These are phyloP conservation scores for Melanerpes aurifrons DNA, from an alignment of 2,113 vertebrate species.

Conservation along the genomic window DNA sequence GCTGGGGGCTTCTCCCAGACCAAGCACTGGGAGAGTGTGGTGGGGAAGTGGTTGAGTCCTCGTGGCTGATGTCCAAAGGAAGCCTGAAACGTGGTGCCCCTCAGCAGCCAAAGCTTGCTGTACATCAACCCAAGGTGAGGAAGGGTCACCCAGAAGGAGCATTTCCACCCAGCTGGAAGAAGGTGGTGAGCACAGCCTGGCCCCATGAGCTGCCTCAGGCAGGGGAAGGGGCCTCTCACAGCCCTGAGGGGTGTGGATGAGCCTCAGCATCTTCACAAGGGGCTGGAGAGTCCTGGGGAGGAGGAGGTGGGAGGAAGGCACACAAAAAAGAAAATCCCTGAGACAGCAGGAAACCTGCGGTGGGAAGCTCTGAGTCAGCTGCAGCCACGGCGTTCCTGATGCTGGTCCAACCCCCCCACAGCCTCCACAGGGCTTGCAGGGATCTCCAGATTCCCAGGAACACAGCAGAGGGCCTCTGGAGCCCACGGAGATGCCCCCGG, in stretches of 20 bases:
- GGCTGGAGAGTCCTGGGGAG: not conserved
- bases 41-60: not conserved
- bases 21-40: not conserved
- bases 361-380: constrained; percentile 19
- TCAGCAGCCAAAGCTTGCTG: not conserved
- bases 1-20: not conserved
- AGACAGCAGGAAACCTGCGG: constrained; percentile 4
- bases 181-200: not conserved
- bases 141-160: not conserved
- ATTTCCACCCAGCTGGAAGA: fast-evolving
- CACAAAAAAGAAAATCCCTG: not conserved
- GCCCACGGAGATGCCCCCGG: not conserved
- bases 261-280: not conserved
- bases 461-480: not conserved
- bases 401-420: not conserved
- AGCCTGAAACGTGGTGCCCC: not conserved
- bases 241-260: not conserved
- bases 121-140: fast-evolving
- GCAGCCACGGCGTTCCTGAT: not conserved
- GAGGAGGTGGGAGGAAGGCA: not conserved
- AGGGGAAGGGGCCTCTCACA: not conserved
- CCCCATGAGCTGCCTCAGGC: not conserved
- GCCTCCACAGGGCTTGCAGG: not conserved
- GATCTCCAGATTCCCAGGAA: not conserved
- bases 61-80: not conserved